Percentiles rank a stretch among this genome's conserved stretches.
These are phyloP conservation scores for Rotaria magnacalcarata DNA, from an alignment of 2,888 invertebrate species.

Conservation along the genomic window DNA sequence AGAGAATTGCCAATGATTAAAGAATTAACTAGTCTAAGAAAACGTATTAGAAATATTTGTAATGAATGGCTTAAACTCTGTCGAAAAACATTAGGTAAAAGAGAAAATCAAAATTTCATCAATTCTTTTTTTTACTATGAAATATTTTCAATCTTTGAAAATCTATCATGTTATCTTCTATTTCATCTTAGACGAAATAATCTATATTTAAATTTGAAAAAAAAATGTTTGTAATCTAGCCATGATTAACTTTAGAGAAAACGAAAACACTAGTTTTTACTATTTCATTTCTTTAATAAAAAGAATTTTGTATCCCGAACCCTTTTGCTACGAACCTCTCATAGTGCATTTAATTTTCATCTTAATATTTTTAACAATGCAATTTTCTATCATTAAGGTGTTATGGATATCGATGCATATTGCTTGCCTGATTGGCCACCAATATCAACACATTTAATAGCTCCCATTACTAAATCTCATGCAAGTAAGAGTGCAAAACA, in stretches of 20 bases:
- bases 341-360: no score
- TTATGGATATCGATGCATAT: neutral
- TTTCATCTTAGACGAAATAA: no score
- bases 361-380: no score
- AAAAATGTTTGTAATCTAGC: no score
- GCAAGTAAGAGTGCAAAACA: neutral
- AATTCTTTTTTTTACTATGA: neutral
- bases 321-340: neutral
- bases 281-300: no score
- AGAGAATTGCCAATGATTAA: conserved; percentile 2
- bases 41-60: neutral
- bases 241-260: no score
- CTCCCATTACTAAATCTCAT: neutral
- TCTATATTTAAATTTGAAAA: no score
- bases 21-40: neutral
- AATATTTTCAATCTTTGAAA: no score
- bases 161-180: no score
- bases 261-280: no score
- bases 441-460: neutral
- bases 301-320: neutral
- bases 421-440: neutral
- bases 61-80: conserved; percentile 6
- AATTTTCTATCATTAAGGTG: neutral
- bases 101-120: neutral
- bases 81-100: conserved; percentile 31